phyloP scores from a whole-genome alignment of 1,140 invertebrate genomes.

The Aphaenogaster ashmeadi region DNA sequence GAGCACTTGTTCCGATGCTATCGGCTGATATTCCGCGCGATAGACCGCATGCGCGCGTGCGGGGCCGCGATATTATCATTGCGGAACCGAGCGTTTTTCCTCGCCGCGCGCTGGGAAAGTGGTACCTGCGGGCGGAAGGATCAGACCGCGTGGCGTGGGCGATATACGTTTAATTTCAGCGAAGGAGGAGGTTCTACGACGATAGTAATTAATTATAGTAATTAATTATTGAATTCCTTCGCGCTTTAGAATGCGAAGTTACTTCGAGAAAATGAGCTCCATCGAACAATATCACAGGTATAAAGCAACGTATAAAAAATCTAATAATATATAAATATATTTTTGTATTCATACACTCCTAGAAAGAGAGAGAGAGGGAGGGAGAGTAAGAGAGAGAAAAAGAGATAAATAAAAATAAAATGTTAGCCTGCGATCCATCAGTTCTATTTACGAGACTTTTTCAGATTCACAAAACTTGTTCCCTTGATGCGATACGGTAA shows the following conservation, averaged over 20 bases:
- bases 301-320: background rate
- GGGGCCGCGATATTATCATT: constrained; percentile 71
- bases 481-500: background rate
- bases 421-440: background rate
- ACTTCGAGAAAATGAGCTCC: constrained; percentile 3
- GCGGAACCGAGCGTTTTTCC: constrained; percentile 69
- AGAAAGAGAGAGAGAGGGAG: background rate
- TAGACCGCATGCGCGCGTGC: constrained; percentile 61
- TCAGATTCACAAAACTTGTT: background rate
- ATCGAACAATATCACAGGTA: background rate
- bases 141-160: constrained; percentile 43
- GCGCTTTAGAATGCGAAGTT: constrained; percentile 10
- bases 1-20: constrained; percentile 76
- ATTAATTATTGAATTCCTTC: constrained; percentile 46
- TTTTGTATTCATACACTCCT: background rate
- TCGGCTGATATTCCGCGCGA: constrained; percentile 76
- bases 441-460: background rate
- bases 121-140: background rate
- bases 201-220: constrained; percentile 61
- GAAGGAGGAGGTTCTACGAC: constrained; percentile 30
- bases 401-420: constrained; percentile 1
- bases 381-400: background rate
- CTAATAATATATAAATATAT: constrained; percentile 2
- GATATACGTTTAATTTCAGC: constrained; percentile 62
- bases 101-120: constrained; percentile 28